phyloP scores from a whole-genome alignment of 1,140 invertebrate species.

The Phymorhynchus buccinoides region DNA sequence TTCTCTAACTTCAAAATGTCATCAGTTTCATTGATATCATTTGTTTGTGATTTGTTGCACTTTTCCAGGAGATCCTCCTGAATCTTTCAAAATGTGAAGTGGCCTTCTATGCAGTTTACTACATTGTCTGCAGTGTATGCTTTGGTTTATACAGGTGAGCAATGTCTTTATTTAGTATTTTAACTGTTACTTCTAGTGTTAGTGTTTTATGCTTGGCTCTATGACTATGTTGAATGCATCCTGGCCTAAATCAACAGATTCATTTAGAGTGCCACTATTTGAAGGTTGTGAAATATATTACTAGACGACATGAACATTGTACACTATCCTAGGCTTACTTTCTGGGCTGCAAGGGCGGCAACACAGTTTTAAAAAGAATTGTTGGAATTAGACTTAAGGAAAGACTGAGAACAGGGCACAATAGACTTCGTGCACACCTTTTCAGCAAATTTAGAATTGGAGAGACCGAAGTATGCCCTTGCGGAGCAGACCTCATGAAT shows the following conservation, averaged over 20 bases:
- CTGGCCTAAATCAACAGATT: neutral
- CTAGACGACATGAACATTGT: too few species aligned
- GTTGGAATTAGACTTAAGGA: too few species aligned
- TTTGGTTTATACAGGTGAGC: conserved; percentile 36
- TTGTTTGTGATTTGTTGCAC: neutral
- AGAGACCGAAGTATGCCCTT: too few species aligned
- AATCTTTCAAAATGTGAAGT: conserved; percentile 44
- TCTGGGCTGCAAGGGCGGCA: too few species aligned
- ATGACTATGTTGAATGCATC: neutral
- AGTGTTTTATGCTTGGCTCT: neutral
- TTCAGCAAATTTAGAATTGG: too few species aligned
- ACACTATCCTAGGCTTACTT: too few species aligned
- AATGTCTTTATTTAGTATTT: neutral
- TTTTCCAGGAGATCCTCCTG: conserved; percentile 35
- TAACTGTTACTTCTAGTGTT: neutral
- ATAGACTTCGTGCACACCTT: too few species aligned
- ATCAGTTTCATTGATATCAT: too few species aligned
- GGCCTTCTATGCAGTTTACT: conserved; percentile 43
- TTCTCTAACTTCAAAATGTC: too few species aligned
- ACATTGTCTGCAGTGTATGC: conserved; percentile 41
- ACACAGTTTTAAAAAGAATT: too few species aligned
- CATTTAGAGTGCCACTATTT: neutral
- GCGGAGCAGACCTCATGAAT: too few species aligned
- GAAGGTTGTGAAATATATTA: neutral
- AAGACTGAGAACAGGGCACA: too few species aligned